Evolutionary conservation across 2,888 invertebrate genomes (phyloP).

Genomic region (Tethea ocularis): DNA sequence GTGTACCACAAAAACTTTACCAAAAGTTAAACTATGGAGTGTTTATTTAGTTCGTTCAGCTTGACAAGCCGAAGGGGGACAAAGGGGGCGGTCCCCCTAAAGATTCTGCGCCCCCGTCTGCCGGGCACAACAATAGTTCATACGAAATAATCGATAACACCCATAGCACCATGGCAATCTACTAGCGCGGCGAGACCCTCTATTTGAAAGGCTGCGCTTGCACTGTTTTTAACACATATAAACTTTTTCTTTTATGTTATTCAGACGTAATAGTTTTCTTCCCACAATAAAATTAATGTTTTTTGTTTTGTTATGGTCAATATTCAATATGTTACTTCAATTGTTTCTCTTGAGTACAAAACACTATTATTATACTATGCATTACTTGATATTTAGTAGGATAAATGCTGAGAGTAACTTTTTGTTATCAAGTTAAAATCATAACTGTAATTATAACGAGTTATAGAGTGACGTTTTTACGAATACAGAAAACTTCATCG

Average conservation of each 20-base stretch:
- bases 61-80: slow-evolving; percentile 12
- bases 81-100: slow-evolving; percentile 58
- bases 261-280: background rate
- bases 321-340: background rate
- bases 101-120: slow-evolving; percentile 72
- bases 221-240: slow-evolving; percentile 32
- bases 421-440: too few relatives aligned
- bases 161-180: slow-evolving; percentile 30
- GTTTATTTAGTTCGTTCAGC: slow-evolving; percentile 40
- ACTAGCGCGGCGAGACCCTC: slow-evolving; percentile 14
- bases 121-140: slow-evolving; percentile 73
- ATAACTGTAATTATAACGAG: too few relatives aligned
- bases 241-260: background rate
- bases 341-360: too few relatives aligned
- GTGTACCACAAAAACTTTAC: slow-evolving; percentile 3
- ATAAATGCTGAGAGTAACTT: too few relatives aligned
- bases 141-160: slow-evolving; percentile 73
- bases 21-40: slow-evolving; percentile 29
- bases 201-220: slow-evolving; percentile 38
- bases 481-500: too few relatives aligned
- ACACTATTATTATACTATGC: too few relatives aligned
- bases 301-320: background rate
- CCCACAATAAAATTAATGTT: background rate
- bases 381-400: too few relatives aligned
- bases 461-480: too few relatives aligned